These are phyloP conservation scores for Misgurnus mizolepis DNA, from an alignment of 2,113 vertebrate genomes.

Conservation along the genomic window DNA sequence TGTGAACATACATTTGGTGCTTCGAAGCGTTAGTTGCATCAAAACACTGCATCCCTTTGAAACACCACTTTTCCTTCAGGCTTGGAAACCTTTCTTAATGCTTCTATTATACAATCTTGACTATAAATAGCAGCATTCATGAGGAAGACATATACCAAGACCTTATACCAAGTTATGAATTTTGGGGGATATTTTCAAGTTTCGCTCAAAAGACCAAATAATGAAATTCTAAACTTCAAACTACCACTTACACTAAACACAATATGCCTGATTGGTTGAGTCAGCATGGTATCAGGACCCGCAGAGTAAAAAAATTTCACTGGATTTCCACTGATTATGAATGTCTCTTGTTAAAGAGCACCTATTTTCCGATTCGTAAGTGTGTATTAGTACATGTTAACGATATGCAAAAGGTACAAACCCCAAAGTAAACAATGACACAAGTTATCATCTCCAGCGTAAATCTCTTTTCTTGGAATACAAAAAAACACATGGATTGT, in stretches of 20 bases:
- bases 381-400: no score
- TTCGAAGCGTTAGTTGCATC: slow-evolving; percentile 8
- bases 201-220: neutral
- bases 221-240: neutral
- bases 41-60: slow-evolving; percentile 6
- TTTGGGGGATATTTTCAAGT: neutral
- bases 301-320: neutral
- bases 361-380: no score
- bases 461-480: no score
- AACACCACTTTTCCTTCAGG: slow-evolving; percentile 18
- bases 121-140: slow-evolving; percentile 12
- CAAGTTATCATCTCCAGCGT: no score
- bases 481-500: no score
- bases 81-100: neutral
- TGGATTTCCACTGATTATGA: neutral
- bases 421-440: no score
- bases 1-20: slow-evolving; percentile 2
- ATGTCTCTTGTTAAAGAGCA: no score
- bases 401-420: no score
- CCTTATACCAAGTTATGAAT: neutral
- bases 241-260: neutral
- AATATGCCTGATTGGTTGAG: neutral
- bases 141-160: neutral
- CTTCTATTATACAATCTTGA: slow-evolving; percentile 2
- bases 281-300: neutral